phyloP scores from a whole-genome alignment of 1,140 invertebrate genomes.

The Rhizoglyphus robini region DNA sequence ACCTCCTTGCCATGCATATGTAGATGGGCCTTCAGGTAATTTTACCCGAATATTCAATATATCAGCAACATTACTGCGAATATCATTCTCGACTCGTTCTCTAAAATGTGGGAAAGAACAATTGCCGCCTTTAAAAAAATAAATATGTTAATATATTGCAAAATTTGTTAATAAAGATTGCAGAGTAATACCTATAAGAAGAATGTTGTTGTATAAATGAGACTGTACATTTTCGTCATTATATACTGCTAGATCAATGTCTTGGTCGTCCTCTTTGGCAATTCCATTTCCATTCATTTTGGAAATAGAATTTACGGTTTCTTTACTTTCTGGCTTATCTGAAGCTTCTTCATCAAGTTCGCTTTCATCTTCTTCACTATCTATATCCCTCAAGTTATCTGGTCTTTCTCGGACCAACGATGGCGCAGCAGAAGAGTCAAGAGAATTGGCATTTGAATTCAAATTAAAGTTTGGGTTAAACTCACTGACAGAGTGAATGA shows the following conservation, averaged over 20 bases:
- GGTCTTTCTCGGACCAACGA: background rate
- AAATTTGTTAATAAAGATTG: background rate
- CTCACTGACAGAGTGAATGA: slow-evolving; percentile 50
- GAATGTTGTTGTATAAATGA: slow-evolving; percentile 72
- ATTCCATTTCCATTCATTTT: background rate
- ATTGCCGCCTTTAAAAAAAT: slow-evolving; percentile 46
- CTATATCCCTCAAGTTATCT: slow-evolving; percentile 2
- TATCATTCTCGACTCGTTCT: slow-evolving; percentile 57
- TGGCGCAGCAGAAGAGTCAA: background rate
- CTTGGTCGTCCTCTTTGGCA: background rate
- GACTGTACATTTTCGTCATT: slow-evolving; percentile 49
- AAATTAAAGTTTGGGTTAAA: background rate
- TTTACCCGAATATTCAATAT: slow-evolving; percentile 58
- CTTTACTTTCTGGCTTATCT: background rate
- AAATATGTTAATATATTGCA: background rate
- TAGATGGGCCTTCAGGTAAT: slow-evolving; percentile 52
- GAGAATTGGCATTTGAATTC: slow-evolving; percentile 38
- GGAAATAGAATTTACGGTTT: too few relatives aligned
- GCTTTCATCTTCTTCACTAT: slow-evolving; percentile 8
- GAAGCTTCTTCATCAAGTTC: background rate
- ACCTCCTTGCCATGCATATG: slow-evolving; percentile 77
- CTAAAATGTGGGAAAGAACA: slow-evolving; percentile 55
- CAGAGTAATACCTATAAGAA: slow-evolving; percentile 54
- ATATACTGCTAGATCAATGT: background rate
- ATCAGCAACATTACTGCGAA: slow-evolving; percentile 58